phyloP scores from a whole-genome alignment of 2,113 vertebrate genomes.

The Silurus asotus region DNA sequence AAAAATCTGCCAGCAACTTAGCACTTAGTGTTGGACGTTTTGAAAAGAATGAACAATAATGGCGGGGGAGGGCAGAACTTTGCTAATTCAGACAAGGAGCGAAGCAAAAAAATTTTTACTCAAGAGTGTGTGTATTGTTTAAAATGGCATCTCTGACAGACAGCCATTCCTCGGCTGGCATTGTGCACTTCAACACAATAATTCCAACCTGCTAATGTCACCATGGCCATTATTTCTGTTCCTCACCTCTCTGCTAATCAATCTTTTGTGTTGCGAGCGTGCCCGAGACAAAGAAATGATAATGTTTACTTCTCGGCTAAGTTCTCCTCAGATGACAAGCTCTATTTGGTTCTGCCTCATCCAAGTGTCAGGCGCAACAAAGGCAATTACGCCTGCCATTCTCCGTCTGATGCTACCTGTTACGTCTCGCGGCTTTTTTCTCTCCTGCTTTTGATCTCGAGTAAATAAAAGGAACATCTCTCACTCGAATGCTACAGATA shows the following conservation, averaged over 20 bases:
- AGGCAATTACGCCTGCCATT: slow-evolving; percentile 74
- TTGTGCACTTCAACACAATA: slow-evolving; percentile 67
- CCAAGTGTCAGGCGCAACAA: slow-evolving; percentile 69
- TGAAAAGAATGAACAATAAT: slow-evolving; percentile 52
- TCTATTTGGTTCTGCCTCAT: slow-evolving; percentile 62
- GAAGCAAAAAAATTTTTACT: slow-evolving; percentile 54
- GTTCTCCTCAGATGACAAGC: slow-evolving; percentile 60
- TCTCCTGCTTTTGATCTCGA: slow-evolving; percentile 62
- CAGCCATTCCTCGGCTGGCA: slow-evolving; percentile 61
- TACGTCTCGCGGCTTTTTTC: slow-evolving; percentile 62
- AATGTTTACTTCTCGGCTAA: slow-evolving; percentile 72
- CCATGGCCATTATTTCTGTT: slow-evolving; percentile 66
- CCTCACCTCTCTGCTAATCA: slow-evolving; percentile 70
- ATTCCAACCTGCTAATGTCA: slow-evolving; percentile 77
- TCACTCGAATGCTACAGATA: slow-evolving; percentile 83
- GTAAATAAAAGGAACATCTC: slow-evolving; percentile 75
- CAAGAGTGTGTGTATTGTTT: slow-evolving; percentile 73
- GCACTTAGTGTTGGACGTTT: slow-evolving; percentile 41
- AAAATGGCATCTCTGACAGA: slow-evolving; percentile 74
- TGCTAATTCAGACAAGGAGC: slow-evolving; percentile 46
- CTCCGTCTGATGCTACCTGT: slow-evolving; percentile 78
- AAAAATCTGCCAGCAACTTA: slow-evolving; percentile 49
- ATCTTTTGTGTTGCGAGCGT: slow-evolving; percentile 69
- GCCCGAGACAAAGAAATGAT: slow-evolving; percentile 70
- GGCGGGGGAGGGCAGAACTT: slow-evolving; percentile 52